Conservation (phyloP, 2,797 vertebrate genomes). For the Darevskia mixta region DNA sequence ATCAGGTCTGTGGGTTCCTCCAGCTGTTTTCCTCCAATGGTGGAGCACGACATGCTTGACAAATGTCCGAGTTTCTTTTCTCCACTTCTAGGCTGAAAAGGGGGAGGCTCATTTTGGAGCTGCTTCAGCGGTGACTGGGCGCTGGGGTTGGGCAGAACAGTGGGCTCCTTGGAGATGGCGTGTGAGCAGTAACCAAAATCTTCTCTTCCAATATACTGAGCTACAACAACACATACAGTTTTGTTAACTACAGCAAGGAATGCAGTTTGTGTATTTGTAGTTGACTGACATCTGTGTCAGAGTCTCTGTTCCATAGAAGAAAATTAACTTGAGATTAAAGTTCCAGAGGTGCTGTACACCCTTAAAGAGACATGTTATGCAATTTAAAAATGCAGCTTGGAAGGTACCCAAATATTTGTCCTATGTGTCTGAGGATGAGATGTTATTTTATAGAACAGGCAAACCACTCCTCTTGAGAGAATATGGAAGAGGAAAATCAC, state of each 20-base stretch:
- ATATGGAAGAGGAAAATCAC: background rate
- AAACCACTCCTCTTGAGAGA: background rate
- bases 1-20: conserved; percentile 57
- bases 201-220: conserved; percentile 58
- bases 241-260: background rate
- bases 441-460: background rate
- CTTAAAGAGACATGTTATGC: background rate
- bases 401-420: too few relatives aligned
- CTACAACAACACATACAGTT: conserved; percentile 9
- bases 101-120: conserved; percentile 41
- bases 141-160: conserved; percentile 4
- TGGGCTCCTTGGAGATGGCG: conserved; percentile 48
- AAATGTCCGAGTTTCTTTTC: conserved; percentile 59
- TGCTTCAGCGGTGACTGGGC: conserved; percentile 46
- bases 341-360: background rate
- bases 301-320: background rate
- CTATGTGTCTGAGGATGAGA: too few relatives aligned
- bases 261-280: background rate
- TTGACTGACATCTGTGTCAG: background rate
- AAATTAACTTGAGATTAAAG: background rate
- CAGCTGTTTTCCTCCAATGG: conserved; percentile 53
- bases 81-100: background rate
- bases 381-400: background rate
- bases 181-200: conserved; percentile 62
- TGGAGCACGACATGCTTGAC: conserved; percentile 57